Evolutionary conservation across 1,140 invertebrate species (phyloP).

Genomic region (Ylistrum balloti): DNA sequence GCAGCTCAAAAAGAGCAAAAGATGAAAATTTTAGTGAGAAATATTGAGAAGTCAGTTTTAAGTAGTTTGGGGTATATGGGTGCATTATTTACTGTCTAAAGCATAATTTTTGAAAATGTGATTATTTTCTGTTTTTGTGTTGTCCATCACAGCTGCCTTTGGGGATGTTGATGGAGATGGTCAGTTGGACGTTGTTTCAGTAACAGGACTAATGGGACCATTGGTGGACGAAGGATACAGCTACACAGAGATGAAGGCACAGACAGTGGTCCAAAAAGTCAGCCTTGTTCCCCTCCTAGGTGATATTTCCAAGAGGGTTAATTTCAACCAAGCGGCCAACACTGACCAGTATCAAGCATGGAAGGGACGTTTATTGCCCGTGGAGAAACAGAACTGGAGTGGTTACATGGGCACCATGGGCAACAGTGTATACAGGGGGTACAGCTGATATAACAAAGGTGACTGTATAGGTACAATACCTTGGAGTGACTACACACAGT

Average conservation of each 20-base stretch:
- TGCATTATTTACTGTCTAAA: too few relatives aligned
- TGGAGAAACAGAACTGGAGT: slow-evolving; percentile 55
- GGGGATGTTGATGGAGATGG: slow-evolving; percentile 70
- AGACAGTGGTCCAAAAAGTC: slow-evolving; percentile 49
- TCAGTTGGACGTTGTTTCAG: slow-evolving; percentile 59
- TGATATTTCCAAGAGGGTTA: neutral
- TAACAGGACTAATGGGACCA: slow-evolving; percentile 46
- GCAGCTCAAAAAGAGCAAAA: too few relatives aligned
- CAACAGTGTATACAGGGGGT: slow-evolving; percentile 22
- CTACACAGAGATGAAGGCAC: slow-evolving; percentile 29
- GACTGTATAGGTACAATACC: too few relatives aligned
- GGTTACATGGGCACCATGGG: slow-evolving; percentile 43
- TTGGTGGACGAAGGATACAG: slow-evolving; percentile 51
- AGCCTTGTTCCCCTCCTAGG: slow-evolving; percentile 45
- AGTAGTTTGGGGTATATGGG: too few relatives aligned
- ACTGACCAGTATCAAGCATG: slow-evolving; percentile 41
- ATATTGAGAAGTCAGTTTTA: too few relatives aligned
- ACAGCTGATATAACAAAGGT: neutral
- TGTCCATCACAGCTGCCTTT: slow-evolving; percentile 60
- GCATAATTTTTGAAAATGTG: too few relatives aligned
- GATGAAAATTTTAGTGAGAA: too few relatives aligned
- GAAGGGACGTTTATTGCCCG: slow-evolving; percentile 41
- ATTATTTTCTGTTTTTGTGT: neutral
- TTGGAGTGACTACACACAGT: too few relatives aligned
- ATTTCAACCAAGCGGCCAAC: neutral